Percentiles rank a stretch among this genome's conserved stretches.
These are phyloP conservation scores for Drosophila chauvacae DNA, from an alignment of 1,140 invertebrate species.

Conservation along the genomic window DNA sequence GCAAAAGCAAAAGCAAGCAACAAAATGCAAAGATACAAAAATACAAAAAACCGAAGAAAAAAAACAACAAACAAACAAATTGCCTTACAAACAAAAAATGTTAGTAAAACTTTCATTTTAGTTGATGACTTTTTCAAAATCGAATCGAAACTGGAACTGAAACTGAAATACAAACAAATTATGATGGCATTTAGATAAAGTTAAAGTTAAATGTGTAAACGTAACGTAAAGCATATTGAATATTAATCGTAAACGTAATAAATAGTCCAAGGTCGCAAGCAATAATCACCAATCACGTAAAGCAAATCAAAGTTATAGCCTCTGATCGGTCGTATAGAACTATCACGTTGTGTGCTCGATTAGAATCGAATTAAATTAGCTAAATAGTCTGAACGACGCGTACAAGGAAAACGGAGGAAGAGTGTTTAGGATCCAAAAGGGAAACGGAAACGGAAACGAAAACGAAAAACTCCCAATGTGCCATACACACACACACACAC, in stretches of 20 bases:
- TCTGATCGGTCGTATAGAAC: constrained; percentile 24
- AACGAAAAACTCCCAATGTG: constrained; percentile 60
- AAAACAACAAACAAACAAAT: constrained; percentile 58
- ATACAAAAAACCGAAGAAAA: constrained; percentile 9
- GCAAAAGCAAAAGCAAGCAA: constrained; percentile 12
- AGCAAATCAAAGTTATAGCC: constrained; percentile 52
- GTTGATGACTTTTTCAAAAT: constrained; percentile 61
- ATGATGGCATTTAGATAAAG: constrained; percentile 60
- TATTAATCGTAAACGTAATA: constrained; percentile 36
- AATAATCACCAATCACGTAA: constrained; percentile 48
- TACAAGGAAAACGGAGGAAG: constrained; percentile 36
- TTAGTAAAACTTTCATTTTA: constrained; percentile 82
- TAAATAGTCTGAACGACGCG: constrained; percentile 52
- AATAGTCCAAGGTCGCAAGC: constrained; percentile 57
- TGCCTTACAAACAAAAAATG: constrained; percentile 82
- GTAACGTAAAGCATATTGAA: constrained; percentile 16
- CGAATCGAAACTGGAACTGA: constrained; percentile 49
- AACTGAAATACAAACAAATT: constrained; percentile 55
- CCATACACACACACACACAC: constrained; percentile 56
- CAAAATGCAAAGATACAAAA: constrained; percentile 13
- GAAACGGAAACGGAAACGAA: not conserved
- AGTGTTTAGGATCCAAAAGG: constrained; percentile 12
- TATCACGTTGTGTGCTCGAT: constrained; percentile 28
- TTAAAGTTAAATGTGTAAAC: constrained; percentile 35
- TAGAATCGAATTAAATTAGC: constrained; percentile 44